phyloP scores from a whole-genome alignment of 1,140 invertebrate genomes.

The Diachasmimorpha longicaudata region DNA sequence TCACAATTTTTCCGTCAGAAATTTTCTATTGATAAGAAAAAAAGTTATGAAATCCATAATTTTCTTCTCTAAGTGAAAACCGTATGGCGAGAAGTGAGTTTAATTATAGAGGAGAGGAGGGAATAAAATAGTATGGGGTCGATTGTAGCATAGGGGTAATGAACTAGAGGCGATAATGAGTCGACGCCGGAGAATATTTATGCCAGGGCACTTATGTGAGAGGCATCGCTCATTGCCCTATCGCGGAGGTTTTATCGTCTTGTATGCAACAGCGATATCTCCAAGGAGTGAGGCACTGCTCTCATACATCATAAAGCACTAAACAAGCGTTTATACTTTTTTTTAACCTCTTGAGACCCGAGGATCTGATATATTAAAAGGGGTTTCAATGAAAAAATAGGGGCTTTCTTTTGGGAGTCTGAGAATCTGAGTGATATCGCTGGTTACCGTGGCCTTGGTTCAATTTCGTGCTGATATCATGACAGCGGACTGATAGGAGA shows the following conservation, averaged over 20 bases:
- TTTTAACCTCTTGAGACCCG: not conserved
- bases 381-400: not conserved
- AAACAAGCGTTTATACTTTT: not conserved
- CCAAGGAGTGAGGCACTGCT: not conserved
- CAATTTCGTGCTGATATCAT: not conserved
- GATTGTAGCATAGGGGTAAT: not conserved
- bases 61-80: too few relatives aligned
- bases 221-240: not conserved
- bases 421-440: not conserved
- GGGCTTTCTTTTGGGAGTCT: not conserved
- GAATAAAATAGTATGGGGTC: too few relatives aligned
- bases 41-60: too few relatives aligned
- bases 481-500: not conserved
- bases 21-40: too few relatives aligned
- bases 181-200: slow-evolving; percentile 2
- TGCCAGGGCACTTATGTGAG: not conserved
- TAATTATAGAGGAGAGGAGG: too few relatives aligned
- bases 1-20: too few relatives aligned
- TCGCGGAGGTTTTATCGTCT: not conserved
- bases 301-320: not conserved
- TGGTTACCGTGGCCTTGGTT: not conserved
- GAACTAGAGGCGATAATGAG: slow-evolving; percentile 3
- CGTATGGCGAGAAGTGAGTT: too few relatives aligned
- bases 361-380: not conserved
- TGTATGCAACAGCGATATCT: not conserved